Conservation (phyloP, 2,797 vertebrate species). For the Falco concolor region DNA sequence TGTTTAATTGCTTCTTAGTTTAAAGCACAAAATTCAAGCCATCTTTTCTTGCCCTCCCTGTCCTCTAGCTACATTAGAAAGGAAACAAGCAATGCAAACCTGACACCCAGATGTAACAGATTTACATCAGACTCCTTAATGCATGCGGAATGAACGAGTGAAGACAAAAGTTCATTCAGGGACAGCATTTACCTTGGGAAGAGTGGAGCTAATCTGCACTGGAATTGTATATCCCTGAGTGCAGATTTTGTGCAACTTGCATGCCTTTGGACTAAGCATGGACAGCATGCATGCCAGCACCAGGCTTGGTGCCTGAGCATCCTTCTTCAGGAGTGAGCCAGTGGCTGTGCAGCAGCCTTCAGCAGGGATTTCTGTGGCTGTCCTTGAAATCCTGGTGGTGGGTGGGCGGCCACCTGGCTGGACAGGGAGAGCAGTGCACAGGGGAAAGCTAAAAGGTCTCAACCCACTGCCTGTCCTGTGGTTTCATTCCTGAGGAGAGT, state of each 20-base stretch:
- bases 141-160: not conserved
- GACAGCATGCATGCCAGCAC: too few relatives aligned
- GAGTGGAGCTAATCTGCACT: too few relatives aligned
- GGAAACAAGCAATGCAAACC: too few relatives aligned
- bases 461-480: rapidly evolving
- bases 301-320: not conserved
- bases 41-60: not conserved
- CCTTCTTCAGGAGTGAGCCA: not conserved
- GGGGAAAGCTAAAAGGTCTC: not conserved
- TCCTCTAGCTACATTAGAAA: not conserved
- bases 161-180: not conserved
- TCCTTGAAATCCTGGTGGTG: too few relatives aligned
- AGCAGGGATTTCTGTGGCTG: not conserved
- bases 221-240: not conserved
- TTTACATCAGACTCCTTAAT: not conserved
- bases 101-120: not conserved
- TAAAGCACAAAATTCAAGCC: not conserved
- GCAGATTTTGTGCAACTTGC: not conserved
- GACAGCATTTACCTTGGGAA: not conserved
- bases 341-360: not conserved
- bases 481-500: not conserved
- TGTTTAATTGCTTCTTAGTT: not conserved
- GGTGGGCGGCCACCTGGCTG: rapidly evolving
- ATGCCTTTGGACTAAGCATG: too few relatives aligned
- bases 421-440: not conserved